Conservation (phyloP, 1,140 invertebrate genomes). For the Berghia stephanieae region DNA sequence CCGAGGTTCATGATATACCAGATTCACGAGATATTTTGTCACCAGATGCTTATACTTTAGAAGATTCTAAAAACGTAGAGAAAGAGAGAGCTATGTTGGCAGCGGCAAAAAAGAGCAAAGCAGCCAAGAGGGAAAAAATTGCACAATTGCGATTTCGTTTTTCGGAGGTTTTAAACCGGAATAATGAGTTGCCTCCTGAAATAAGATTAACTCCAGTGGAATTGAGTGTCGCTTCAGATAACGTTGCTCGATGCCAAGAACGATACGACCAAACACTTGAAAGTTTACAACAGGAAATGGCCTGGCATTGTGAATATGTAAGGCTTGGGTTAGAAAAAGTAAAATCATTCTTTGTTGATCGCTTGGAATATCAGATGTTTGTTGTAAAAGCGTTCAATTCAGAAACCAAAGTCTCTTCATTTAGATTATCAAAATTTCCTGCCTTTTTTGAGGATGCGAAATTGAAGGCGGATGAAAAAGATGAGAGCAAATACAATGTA, state of each 20-base stretch:
- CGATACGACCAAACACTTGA: background rate
- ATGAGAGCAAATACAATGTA: conserved; percentile 7
- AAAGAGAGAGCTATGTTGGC: conserved; percentile 29
- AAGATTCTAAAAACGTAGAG: conserved; percentile 18
- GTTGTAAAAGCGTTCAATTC: conserved; percentile 20
- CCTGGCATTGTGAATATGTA: conserved; percentile 18
- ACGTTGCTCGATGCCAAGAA: background rate
- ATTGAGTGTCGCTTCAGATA: conserved; percentile 14
- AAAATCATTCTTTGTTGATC: conserved; percentile 4
- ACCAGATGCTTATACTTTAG: conserved; percentile 18
- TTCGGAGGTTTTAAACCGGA: conserved; percentile 14
- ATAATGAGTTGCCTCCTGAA: conserved; percentile 24
- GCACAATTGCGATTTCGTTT: conserved; percentile 8
- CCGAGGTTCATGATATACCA: background rate
- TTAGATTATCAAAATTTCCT: conserved; percentile 3
- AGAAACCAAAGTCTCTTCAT: background rate
- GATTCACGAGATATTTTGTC: conserved; percentile 12
- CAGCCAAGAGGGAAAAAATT: conserved; percentile 25
- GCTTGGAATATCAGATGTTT: background rate
- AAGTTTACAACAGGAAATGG: background rate
- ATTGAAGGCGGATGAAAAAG: conserved; percentile 10
- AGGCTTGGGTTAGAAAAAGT: conserved; percentile 10
- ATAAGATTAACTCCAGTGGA: background rate
- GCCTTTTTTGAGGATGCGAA: conserved; percentile 20
- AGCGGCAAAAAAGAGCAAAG: conserved; percentile 24